Base-by-base conservation (phyloP, 2,113 vertebrate genomes). In the Cryptomyrus ogoouensis region DNA sequence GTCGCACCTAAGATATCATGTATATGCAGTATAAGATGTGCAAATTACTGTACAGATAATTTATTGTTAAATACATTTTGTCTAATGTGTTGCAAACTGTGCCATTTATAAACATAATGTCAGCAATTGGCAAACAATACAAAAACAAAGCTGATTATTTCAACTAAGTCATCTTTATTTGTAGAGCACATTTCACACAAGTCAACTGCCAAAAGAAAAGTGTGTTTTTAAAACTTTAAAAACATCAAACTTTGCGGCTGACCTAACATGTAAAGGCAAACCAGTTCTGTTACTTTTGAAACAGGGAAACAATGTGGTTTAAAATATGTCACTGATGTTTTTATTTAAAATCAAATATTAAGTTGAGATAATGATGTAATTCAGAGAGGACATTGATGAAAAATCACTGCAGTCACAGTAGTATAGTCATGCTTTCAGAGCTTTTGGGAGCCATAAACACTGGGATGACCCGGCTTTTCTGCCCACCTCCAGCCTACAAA, bases 401-500 rank as follows among this genome's bases (percentile, higher is more conserved):
- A 31, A 27, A 31, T 31, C 62, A 31, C 24, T 27, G 58, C 24
- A 27, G 24, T 27, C 27, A 74, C 1, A 2, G 35, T 19, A 5
- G 0, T 80, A 7, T 19, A 84, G 44, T 46, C 39, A n/a, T 46
- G 19, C n/a, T 47, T 47, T 44, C 19, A 10, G 24, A 9, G 8
- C 17, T 47, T 21, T 9, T 47, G 6, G 80, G 17, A 58, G 56
- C 56, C 56, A n/a, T 35, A 39, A 39, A 10, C 35, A 39, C 74
- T 80, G 74, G 31, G 6, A 80, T 19, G 4, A 80, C 46, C 74
- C 0, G 24, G 9, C 31, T 53, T 87, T 87, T 17, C 2, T 53
- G 27, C n/a, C 15, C n/a, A n/a, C n/a, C 49, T 9, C 3, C 94
- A 99, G 98, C 96, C 91, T 96, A 97, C 86, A 96, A 97, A 91